Conservation (phyloP, 2,888 invertebrate genomes). For the Leptogaster cylindrica region DNA sequence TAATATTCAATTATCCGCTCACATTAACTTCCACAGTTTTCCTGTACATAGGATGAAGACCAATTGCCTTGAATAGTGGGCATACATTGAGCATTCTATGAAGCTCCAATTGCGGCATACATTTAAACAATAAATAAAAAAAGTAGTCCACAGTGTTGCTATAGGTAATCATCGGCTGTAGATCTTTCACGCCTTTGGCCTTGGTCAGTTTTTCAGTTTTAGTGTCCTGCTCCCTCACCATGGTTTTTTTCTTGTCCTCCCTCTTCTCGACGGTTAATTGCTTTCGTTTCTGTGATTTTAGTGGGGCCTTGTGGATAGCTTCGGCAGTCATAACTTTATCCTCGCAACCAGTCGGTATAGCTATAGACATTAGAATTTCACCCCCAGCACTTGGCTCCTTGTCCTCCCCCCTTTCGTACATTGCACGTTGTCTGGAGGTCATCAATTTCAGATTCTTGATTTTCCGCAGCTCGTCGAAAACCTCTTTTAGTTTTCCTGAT, state of each 20-base stretch:
- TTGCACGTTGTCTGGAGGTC: slow-evolving; percentile 93
- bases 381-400: slow-evolving; percentile 72
- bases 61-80: too few species aligned
- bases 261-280: slow-evolving; percentile 92
- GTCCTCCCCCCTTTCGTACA: slow-evolving; percentile 83
- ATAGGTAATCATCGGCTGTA: slow-evolving; percentile 76
- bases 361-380: slow-evolving; percentile 70
- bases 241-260: slow-evolving; percentile 96
- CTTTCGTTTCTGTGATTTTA: slow-evolving; percentile 89
- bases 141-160: slow-evolving; percentile 70
- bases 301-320: slow-evolving; percentile 87
- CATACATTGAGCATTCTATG: too few species aligned
- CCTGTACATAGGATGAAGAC: too few species aligned
- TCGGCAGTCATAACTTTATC: slow-evolving; percentile 94
- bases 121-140: too few species aligned
- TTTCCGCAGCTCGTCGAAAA: slow-evolving; percentile 90
- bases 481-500: slow-evolving; percentile 91
- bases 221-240: slow-evolving; percentile 90
- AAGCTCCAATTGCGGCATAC: too few species aligned
- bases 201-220: slow-evolving; percentile 68
- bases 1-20: too few species aligned
- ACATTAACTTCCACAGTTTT: too few species aligned
- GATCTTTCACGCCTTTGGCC: slow-evolving; percentile 68
- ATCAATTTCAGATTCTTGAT: slow-evolving; percentile 93
- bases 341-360: slow-evolving; percentile 73